Conservation (phyloP, 1,140 invertebrate species). For the Sarcophaga bullata region DNA sequence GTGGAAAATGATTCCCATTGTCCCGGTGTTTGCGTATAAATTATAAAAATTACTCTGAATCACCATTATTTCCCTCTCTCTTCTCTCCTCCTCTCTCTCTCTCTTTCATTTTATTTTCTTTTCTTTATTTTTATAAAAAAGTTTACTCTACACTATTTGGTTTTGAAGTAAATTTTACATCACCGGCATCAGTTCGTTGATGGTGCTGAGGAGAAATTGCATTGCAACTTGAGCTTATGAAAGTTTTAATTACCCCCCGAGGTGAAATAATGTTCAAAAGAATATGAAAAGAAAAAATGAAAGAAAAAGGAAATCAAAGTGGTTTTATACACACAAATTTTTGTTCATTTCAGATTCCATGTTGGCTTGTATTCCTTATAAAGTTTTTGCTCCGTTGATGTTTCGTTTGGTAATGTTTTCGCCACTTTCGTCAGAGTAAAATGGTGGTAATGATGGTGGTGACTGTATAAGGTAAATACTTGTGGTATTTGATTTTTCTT, state of each 20-base stretch:
- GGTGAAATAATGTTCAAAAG: slow-evolving; percentile 11
- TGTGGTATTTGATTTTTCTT: too few relatives aligned
- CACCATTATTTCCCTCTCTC: background rate
- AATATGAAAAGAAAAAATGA: too few relatives aligned
- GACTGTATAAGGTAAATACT: too few relatives aligned
- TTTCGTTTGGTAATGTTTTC: too few relatives aligned
- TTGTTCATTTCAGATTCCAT: background rate
- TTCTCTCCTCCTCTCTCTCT: background rate
- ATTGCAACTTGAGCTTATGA: slow-evolving; percentile 27
- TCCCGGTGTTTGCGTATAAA: slow-evolving; percentile 39
- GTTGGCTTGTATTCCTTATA: background rate
- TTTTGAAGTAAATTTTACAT: background rate
- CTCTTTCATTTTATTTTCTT: too few relatives aligned
- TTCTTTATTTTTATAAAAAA: too few relatives aligned
- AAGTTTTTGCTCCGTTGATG: background rate
- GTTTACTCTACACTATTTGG: too few relatives aligned
- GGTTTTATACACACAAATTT: background rate
- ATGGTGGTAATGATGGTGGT: background rate
- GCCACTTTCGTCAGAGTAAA: background rate
- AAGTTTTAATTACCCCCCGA: slow-evolving; percentile 35
- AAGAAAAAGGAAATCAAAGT: background rate
- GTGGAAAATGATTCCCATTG: slow-evolving; percentile 30
- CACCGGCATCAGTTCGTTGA: slow-evolving; percentile 12
- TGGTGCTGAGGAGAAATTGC: slow-evolving; percentile 24
- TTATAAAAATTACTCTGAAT: slow-evolving; percentile 35